Conservation (phyloP, 2,888 invertebrate species). For the Alentia gelatinosa region DNA sequence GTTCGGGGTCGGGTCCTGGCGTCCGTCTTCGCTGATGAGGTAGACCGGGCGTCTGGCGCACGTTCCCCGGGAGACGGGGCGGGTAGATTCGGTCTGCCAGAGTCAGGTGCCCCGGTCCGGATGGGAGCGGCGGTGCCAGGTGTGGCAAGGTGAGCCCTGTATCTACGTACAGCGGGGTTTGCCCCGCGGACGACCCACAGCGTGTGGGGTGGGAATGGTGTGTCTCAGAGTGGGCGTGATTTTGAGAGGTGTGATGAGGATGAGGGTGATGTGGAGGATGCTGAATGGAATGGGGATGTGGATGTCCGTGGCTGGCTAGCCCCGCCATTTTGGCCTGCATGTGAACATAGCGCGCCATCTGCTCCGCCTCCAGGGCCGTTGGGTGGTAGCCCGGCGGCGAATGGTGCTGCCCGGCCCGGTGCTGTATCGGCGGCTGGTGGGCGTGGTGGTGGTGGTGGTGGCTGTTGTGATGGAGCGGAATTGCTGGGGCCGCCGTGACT, state of each 20-base stretch:
- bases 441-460: neutral
- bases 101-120: neutral
- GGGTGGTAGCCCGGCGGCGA: neutral
- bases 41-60: neutral
- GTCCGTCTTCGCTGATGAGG: neutral
- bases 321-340: slow-evolving; percentile 1
- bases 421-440: neutral
- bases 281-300: neutral
- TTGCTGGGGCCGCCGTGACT: neutral
- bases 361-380: neutral
- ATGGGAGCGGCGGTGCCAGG: neutral
- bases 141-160: neutral
- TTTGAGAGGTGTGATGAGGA: neutral
- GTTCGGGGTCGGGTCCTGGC: neutral
- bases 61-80: neutral
- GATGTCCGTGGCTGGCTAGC: neutral
- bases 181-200: no score
- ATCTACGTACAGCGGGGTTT: neutral
- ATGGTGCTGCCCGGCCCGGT: neutral
- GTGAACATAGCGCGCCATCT: neutral
- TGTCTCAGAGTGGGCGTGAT: neutral
- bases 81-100: neutral
- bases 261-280: neutral
- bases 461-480: neutral
- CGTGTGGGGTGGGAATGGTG: no score